Conservation (phyloP, 2,113 vertebrate species). For the Octodon degus region DNA sequence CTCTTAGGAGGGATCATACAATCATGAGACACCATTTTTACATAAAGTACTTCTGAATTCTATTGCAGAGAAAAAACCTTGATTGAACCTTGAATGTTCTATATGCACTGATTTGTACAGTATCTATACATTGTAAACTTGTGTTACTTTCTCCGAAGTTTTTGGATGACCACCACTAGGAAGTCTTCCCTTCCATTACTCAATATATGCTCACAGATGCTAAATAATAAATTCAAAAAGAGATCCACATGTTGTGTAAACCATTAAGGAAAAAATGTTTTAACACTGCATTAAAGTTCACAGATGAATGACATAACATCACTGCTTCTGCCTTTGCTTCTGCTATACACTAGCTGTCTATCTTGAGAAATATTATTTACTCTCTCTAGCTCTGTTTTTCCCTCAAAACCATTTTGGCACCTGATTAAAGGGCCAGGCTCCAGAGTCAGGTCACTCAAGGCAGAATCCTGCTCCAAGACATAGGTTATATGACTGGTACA, state of each 20-base stretch:
- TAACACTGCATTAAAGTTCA: background rate
- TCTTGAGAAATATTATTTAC: background rate
- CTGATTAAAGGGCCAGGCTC: background rate
- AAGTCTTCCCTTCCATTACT: background rate
- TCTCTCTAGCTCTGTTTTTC: slow-evolving; percentile 13
- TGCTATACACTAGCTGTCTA: background rate
- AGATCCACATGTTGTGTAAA: background rate
- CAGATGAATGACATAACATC: background rate
- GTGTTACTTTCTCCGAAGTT: background rate
- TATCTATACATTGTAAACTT: background rate
- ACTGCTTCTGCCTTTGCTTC: background rate
- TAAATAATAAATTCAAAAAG: slow-evolving; percentile 34
- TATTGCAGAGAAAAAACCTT: background rate
- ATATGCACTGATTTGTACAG: background rate
- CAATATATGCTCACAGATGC: background rate
- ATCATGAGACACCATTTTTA: background rate
- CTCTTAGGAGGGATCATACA: slow-evolving; percentile 16
- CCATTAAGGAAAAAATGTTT: background rate
- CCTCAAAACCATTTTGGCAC: background rate
- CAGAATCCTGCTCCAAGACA: background rate
- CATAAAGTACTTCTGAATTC: background rate
- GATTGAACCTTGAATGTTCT: background rate
- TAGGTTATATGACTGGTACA: background rate
- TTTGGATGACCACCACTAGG: background rate
- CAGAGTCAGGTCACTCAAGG: background rate